Conservation (phyloP, 2,797 vertebrate genomes). For the Spinus olivaceus region DNA sequence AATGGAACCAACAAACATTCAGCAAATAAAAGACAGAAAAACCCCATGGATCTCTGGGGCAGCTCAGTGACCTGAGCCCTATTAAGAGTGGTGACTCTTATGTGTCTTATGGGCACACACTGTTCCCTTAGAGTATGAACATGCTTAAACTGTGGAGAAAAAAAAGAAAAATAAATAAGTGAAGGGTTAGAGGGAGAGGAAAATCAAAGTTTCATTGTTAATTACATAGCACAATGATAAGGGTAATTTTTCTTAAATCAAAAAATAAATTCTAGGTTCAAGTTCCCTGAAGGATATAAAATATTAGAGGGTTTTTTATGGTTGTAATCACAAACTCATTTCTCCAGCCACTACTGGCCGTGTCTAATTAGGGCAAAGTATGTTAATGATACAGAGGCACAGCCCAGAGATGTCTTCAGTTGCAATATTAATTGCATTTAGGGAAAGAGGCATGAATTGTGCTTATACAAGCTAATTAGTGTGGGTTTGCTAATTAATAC, state of each 20-base stretch:
- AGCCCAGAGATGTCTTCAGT: constrained; percentile 58
- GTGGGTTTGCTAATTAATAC: constrained; percentile 77
- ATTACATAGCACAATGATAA: constrained; percentile 38
- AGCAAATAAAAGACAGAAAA: not conserved
- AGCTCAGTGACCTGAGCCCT: not conserved
- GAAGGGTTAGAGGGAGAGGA: not conserved
- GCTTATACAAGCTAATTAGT: constrained; percentile 75
- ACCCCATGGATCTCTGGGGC: not conserved
- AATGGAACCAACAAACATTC: not conserved
- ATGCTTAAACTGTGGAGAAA: not conserved
- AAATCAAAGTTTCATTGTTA: constrained; percentile 25
- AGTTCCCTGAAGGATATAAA: constrained; percentile 49
- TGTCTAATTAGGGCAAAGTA: constrained; percentile 71
- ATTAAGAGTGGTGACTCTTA: not conserved
- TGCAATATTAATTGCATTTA: constrained; percentile 72
- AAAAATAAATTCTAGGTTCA: constrained; percentile 52
- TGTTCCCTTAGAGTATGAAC: not conserved
- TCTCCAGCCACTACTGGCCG: constrained; percentile 61
- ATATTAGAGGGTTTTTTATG: constrained; percentile 51
- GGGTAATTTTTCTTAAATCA: constrained; percentile 52
- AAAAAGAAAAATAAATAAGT: not conserved
- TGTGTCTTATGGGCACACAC: not conserved
- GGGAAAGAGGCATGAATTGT: constrained; percentile 68
- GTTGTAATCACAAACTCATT: constrained; percentile 63
- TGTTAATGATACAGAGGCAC: constrained; percentile 59